Conservation (phyloP, 2,797 vertebrate genomes). For the Tamandua tetradactyla region DNA sequence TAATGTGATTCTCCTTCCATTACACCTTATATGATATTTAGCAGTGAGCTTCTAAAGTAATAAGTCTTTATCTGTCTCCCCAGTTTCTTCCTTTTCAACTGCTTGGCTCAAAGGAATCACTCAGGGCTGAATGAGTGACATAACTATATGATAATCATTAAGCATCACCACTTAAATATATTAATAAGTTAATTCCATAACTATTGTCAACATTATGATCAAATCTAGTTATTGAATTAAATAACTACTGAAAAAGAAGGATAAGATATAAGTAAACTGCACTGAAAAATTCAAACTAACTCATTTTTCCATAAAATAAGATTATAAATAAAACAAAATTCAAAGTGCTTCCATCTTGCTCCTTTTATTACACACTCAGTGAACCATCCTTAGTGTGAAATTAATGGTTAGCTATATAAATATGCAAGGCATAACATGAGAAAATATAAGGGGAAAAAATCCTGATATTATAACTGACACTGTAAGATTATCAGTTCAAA, state of each 20-base stretch:
- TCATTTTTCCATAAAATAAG: slow-evolving; percentile 38
- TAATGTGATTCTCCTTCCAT: background rate
- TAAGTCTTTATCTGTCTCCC: background rate
- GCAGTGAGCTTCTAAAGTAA: background rate
- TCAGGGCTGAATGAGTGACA: background rate
- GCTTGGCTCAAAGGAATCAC: background rate
- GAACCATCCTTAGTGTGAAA: slow-evolving; percentile 59
- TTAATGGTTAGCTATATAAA: slow-evolving; percentile 43
- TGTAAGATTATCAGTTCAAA: slow-evolving; percentile 6
- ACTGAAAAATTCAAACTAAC: slow-evolving; percentile 42
- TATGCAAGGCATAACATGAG: slow-evolving; percentile 4
- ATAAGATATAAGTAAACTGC: background rate
- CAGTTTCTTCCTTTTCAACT: background rate
- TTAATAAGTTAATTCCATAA: background rate
- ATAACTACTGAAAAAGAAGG: slow-evolving; percentile 55
- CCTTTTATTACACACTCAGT: slow-evolving; percentile 60
- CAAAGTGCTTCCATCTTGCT: slow-evolving; percentile 61
- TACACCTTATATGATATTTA: background rate
- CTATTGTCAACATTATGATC: slow-evolving; percentile 19
- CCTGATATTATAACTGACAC: slow-evolving; percentile 39
- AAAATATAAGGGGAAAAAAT: background rate
- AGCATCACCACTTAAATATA: background rate
- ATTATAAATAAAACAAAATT: slow-evolving; percentile 60
- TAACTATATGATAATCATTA: background rate
- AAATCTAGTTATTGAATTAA: slow-evolving; percentile 48